Percentiles rank a stretch among this genome's conserved stretches.
Evolutionary conservation across 2,113 vertebrate species (phyloP).

Genomic region (Melanerpes aurifrons): DNA sequence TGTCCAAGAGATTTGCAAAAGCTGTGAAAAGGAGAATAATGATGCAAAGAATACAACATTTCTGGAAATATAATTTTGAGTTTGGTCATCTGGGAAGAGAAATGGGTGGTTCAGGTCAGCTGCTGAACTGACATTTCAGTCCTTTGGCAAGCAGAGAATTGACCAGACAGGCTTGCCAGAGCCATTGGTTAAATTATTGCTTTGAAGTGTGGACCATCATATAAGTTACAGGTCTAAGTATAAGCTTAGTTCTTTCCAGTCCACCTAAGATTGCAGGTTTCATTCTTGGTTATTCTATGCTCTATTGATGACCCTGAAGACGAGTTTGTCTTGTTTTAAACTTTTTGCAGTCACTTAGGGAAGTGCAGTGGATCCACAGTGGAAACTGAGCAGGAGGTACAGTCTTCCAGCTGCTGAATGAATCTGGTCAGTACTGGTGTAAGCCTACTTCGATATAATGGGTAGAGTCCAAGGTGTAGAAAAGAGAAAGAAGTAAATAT

Average conservation of each 20-base stretch:
- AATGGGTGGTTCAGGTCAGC: slow-evolving; percentile 34
- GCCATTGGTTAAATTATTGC: slow-evolving; percentile 28
- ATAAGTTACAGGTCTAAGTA: slow-evolving; percentile 9
- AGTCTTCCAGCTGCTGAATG: background rate
- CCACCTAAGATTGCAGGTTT: background rate
- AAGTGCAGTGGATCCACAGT: background rate
- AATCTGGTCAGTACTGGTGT: background rate
- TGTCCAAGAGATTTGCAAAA: slow-evolving; percentile 45
- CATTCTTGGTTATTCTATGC: background rate
- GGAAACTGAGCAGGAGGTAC: background rate
- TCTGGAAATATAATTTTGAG: slow-evolving; percentile 65
- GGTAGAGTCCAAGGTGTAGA: background rate
- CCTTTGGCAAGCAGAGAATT: slow-evolving; percentile 1
- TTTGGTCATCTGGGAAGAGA: slow-evolving; percentile 36
- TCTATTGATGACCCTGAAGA: background rate
- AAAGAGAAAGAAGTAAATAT: background rate
- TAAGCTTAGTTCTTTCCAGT: background rate
- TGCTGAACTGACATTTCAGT: slow-evolving; percentile 56
- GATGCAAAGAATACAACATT: slow-evolving; percentile 30
- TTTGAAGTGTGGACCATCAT: slow-evolving; percentile 7
- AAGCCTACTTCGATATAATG: background rate
- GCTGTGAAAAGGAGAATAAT: slow-evolving; percentile 21
- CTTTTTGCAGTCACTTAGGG: background rate
- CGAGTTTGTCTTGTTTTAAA: background rate
- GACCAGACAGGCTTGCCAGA: background rate